These are phyloP conservation scores for Labeo calbasu DNA, from an alignment of 2,797 vertebrate species.

Conservation along the genomic window DNA sequence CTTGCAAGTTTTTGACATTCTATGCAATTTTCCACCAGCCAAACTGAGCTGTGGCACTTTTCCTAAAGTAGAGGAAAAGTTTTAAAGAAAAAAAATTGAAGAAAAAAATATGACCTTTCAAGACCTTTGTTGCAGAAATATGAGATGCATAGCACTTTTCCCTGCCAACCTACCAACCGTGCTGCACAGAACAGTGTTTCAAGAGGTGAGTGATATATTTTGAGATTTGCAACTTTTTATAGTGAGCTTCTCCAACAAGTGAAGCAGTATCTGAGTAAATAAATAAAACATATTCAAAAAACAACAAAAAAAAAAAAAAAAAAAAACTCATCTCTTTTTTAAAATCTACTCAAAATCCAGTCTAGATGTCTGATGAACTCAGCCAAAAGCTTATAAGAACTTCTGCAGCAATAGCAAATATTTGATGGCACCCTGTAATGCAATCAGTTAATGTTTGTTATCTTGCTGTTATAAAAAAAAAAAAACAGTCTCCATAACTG, in stretches of 20 bases:
- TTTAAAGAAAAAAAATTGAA: not conserved
- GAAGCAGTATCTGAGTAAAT: not conserved
- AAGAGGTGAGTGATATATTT: not conserved
- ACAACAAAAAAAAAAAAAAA: not conserved
- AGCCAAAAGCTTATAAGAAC: constrained; percentile 23
- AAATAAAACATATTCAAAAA: not conserved
- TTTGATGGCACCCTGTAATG: not conserved
- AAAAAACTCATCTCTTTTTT: not conserved
- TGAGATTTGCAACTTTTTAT: constrained; percentile 5
- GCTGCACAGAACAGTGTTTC: not conserved
- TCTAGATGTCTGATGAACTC: constrained; percentile 29
- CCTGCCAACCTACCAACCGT: not conserved
- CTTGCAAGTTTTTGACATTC: not conserved
- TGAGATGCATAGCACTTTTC: constrained; percentile 7
- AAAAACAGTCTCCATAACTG: not conserved
- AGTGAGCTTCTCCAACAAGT: not conserved
- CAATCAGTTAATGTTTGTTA: not conserved
- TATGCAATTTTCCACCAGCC: not conserved
- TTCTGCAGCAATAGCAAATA: constrained; percentile 32
- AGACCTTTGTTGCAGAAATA: not conserved
- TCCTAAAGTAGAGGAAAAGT: constrained; percentile 20
- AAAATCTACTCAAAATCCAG: constrained; percentile 7
- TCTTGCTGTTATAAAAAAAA: not conserved
- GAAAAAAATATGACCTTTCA: constrained; percentile 10
- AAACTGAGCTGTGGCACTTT: not conserved